A percentile compares a stretch with the other conserved stretches of the same genome.
These are phyloP conservation scores for Sebastes dallii DNA, from an alignment of 2,797 vertebrate species.

Conservation along the genomic window DNA sequence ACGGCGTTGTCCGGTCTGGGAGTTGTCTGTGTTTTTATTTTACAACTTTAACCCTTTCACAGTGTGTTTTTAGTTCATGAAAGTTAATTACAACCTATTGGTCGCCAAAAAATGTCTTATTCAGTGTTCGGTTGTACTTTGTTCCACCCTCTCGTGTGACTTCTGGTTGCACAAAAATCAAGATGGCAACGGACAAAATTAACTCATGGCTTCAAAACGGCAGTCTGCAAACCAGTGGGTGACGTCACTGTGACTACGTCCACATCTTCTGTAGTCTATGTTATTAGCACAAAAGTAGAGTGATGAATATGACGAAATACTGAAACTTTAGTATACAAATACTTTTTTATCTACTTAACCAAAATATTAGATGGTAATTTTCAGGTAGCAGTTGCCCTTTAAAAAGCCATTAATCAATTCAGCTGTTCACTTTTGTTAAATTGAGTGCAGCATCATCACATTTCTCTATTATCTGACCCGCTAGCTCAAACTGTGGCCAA, in stretches of 20 bases:
- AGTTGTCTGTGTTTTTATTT: fast-evolving
- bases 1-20: fast-evolving
- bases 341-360: background rate
- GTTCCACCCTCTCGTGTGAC: no score
- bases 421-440: background rate
- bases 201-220: no score
- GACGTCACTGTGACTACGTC: no score
- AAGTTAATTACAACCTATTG: no score
- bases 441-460: constrained; percentile 7
- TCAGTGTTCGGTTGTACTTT: no score
- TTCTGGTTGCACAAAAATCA: no score
- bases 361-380: background rate
- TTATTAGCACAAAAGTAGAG: background rate
- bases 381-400: background rate
- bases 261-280: no score
- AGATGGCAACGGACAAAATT: no score
- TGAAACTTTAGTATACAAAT: background rate
- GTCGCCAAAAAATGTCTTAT: no score
- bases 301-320: background rate
- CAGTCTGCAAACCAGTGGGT: no score
- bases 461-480: background rate
- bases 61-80: no score
- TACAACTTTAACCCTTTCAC: no score
- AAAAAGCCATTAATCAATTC: background rate
- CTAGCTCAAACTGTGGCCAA: constrained; percentile 4